These are phyloP conservation scores for Toxostoma redivivum DNA, from an alignment of 2,113 vertebrate species.

Conservation along the genomic window DNA sequence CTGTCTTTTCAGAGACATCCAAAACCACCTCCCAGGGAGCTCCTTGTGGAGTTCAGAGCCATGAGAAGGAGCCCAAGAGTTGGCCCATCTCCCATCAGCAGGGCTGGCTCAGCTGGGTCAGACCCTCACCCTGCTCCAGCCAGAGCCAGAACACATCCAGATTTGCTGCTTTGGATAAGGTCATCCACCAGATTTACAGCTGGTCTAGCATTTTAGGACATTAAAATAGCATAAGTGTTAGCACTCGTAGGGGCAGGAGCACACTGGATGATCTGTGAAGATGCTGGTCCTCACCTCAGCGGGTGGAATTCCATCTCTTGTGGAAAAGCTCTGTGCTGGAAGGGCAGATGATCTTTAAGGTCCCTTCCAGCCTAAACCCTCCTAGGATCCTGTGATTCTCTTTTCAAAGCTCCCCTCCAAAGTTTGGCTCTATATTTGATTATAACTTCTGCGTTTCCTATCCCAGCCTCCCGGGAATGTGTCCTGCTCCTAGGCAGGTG, in stretches of 20 bases:
- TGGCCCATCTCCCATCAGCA: background rate
- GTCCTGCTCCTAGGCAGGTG: fast-evolving
- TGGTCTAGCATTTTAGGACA: background rate
- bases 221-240: background rate
- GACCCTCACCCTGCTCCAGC: background rate
- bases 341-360: background rate
- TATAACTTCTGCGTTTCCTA: background rate
- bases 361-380: background rate
- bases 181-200: background rate
- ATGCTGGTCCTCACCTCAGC: background rate
- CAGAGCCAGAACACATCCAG: background rate
- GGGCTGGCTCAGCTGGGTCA: fast-evolving
- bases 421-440: background rate
- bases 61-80: fast-evolving
- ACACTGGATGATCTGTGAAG: background rate
- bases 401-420: background rate
- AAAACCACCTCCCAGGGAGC: background rate
- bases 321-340: background rate
- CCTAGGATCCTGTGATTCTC: background rate
- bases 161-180: background rate
- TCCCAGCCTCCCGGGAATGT: fast-evolving
- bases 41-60: background rate
- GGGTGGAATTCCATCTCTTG: background rate
- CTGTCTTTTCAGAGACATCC: background rate
- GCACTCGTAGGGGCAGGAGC: fast-evolving